Evolutionary conservation across 1,140 invertebrate species (phyloP), one percentile per base, ranked within the genome.

Genomic region (Saccostrea glomerata): DNA sequence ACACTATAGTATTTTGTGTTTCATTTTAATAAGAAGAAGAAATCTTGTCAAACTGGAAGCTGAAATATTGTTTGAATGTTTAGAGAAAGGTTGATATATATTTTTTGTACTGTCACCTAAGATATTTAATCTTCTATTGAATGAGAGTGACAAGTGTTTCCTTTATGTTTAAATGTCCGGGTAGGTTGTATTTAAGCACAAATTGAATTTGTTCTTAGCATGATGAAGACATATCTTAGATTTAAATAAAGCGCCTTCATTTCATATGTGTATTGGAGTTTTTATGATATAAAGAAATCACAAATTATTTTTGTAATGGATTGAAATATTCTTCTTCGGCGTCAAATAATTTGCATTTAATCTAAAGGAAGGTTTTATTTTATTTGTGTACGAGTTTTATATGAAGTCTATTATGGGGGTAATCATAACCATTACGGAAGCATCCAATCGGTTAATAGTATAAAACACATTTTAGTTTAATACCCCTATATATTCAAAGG

Each of bases 311-410:
- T 77, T 77, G 70, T 36, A 77, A 40, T 77, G 70, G 70, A 77
- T 77, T 77, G 23, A 30, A 77, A 30, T 77, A 77, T 17, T 25
- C 25, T 30, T 30, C 25, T 77, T 77, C 15, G 30, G 23, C 25
- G 70, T 77, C 23, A 30, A 36, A 77, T 77, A 77, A 77, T 77
- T 77, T 77, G 70, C 70, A 77, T 66, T 66, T 66, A 66, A 66
- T 20, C 20, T 20, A 20, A 66, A 23, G 23, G 15, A 66, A 23
- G n/a, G 70, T 30, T 40, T 77, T 77, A 73, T 73, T 23, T 23
- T 73, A 11, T 73, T 73, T 73, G 25, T 77, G 25, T 15, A 77
- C 30, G 70, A 25, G 70, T 25, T 77, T 77, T 77, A 30, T 77
- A 25, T 30, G 70, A 77, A 77, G 25, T 30, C 70, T 77, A 77